Evolutionary conservation across 2,888 invertebrate genomes (phyloP).

Genomic region (Scelioninae gen. 1): DNA sequence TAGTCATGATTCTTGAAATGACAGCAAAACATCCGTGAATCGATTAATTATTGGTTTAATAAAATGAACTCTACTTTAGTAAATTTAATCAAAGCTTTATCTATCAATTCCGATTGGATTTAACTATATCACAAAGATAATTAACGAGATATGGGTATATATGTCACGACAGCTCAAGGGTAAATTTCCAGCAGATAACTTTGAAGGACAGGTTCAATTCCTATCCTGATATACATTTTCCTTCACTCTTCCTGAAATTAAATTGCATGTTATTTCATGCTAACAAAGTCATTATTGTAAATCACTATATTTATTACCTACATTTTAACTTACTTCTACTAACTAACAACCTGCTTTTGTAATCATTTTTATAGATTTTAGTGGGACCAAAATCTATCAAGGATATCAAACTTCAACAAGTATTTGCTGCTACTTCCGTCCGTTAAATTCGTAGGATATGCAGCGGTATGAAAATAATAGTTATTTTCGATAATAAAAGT

Average conservation of each 20-base stretch:
- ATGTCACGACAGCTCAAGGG: background rate
- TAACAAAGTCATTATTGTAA: background rate
- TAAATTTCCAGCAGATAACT: background rate
- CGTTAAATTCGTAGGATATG: constrained; percentile 2
- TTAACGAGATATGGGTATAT: background rate
- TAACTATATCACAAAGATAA: background rate
- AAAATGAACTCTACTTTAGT: background rate
- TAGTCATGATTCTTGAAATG: background rate
- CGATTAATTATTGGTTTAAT: background rate
- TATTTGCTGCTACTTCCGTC: background rate
- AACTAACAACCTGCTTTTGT: background rate
- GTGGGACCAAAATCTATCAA: constrained; percentile 5
- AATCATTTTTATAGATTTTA: background rate
- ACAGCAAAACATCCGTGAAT: background rate
- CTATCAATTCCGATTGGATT: background rate
- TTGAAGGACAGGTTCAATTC: background rate
- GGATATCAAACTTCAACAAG: background rate
- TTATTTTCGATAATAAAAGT: too few relatives aligned
- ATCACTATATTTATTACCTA: background rate
- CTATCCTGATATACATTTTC: background rate
- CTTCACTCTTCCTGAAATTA: background rate
- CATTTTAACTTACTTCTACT: background rate
- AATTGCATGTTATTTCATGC: background rate
- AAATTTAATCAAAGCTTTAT: background rate
- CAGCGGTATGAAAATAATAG: background rate